Evolutionary conservation across 37 sponge, comb jelly and placozoan genomes (phyloP).

Genomic region (Cliona cf. orientalis): DNA sequence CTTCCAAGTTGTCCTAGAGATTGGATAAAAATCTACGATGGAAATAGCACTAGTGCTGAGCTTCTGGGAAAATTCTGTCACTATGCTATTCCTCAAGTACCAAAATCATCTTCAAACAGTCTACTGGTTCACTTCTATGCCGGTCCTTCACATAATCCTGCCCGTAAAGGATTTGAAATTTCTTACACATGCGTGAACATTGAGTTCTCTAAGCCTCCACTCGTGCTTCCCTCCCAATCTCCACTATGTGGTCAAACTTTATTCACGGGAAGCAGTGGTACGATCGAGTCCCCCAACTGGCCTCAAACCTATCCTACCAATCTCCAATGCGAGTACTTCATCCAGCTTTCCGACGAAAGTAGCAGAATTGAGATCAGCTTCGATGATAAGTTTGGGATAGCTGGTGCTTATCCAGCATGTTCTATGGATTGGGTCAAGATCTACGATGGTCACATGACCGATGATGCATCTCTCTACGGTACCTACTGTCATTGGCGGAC

Average conservation of each 20-base stretch:
- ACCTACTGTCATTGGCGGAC: neutral
- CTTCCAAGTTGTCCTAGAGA: constrained; percentile 15
- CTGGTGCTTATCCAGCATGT: neutral
- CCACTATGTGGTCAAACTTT: too few relatives aligned
- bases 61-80: neutral
- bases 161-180: constrained; percentile 10
- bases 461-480: neutral
- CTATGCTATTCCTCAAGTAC: neutral
- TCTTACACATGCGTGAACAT: neutral
- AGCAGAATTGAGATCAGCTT: constrained; percentile 3
- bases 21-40: constrained; percentile 8
- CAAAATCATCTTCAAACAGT: neutral
- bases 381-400: constrained; percentile 11
- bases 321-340: constrained; percentile 1
- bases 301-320: constrained; percentile 8
- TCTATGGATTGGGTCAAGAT: neutral
- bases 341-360: neutral
- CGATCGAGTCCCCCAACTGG: constrained; percentile 1
- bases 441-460: neutral
- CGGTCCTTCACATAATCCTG: neutral
- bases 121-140: constrained; percentile 12
- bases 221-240: too few relatives aligned
- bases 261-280: neutral
- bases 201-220: neutral
- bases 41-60: neutral